Evolutionary conservation across 2,888 invertebrate species (phyloP).

Genomic region (Xylota segnis): DNA sequence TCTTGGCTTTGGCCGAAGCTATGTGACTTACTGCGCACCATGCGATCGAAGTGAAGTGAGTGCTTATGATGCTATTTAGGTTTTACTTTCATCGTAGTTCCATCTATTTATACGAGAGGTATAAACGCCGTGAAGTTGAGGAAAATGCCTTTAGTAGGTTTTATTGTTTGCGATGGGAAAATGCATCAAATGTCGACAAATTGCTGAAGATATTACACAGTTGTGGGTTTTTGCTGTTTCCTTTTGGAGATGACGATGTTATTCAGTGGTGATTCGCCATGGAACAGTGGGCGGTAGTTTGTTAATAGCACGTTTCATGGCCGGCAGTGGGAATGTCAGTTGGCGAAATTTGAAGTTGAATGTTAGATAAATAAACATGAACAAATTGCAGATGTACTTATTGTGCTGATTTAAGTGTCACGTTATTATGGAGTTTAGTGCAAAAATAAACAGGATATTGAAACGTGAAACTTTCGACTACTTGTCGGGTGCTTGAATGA

Average conservation of each 20-base stretch:
- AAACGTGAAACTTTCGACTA: slow-evolving; percentile 27
- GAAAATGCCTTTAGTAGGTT: slow-evolving; percentile 48
- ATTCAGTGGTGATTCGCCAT: slow-evolving; percentile 22
- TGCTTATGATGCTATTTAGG: slow-evolving; percentile 64
- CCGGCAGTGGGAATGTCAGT: not conserved
- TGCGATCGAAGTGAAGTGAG: slow-evolving; percentile 42
- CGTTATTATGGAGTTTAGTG: slow-evolving; percentile 2
- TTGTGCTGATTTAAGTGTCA: slow-evolving; percentile 21
- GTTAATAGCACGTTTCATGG: slow-evolving; percentile 25
- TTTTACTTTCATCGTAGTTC: slow-evolving; percentile 72
- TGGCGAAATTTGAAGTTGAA: slow-evolving; percentile 6
- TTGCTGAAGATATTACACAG: slow-evolving; percentile 72
- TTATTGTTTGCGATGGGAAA: slow-evolving; percentile 67
- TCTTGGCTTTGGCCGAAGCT: slow-evolving; percentile 3
- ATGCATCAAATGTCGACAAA: slow-evolving; percentile 75
- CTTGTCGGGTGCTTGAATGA: slow-evolving; percentile 5
- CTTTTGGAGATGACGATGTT: slow-evolving; percentile 46
- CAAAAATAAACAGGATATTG: slow-evolving; percentile 6
- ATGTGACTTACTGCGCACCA: slow-evolving; percentile 27
- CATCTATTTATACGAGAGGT: slow-evolving; percentile 57
- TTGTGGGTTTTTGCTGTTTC: slow-evolving; percentile 22
- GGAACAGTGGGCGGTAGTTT: slow-evolving; percentile 56
- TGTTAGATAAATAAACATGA: slow-evolving; percentile 3
- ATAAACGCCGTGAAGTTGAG: slow-evolving; percentile 38
- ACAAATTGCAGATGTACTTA: not conserved